Conservation (phyloP, 2,888 invertebrate species). For the Herminia tarsipennalis region DNA sequence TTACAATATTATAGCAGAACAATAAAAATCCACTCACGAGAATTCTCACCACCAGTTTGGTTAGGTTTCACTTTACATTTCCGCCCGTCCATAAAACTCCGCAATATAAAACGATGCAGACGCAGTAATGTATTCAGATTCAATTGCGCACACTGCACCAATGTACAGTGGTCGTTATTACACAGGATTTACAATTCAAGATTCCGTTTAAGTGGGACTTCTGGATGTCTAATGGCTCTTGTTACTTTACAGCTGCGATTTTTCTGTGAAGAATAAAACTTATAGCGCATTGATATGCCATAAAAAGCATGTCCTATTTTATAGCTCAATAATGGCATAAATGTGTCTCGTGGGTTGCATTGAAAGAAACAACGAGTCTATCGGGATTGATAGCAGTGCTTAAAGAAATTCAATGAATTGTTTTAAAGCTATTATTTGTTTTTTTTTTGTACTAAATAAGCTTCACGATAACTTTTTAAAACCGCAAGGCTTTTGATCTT, state of each 20-base stretch:
- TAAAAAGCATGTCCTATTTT: neutral
- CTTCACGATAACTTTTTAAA: too few species aligned
- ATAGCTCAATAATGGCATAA: too few species aligned
- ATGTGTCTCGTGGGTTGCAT: too few species aligned
- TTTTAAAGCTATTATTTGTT: too few species aligned
- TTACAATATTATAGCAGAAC: neutral
- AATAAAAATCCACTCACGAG: slow-evolving; percentile 19
- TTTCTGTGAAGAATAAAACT: slow-evolving; percentile 21
- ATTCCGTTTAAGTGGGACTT: slow-evolving; percentile 43
- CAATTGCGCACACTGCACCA: slow-evolving; percentile 53
- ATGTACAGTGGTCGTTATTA: slow-evolving; percentile 45
- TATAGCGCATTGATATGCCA: slow-evolving; percentile 2
- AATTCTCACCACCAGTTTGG: slow-evolving; percentile 21
- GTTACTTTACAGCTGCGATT: slow-evolving; percentile 21
- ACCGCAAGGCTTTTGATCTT: too few species aligned
- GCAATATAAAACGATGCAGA: slow-evolving; percentile 50
- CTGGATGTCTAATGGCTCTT: slow-evolving; percentile 37
- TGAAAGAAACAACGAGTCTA: too few species aligned
- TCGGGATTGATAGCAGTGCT: too few species aligned
- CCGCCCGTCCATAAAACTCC: slow-evolving; percentile 42
- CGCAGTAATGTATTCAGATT: slow-evolving; percentile 59
- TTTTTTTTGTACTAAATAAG: too few species aligned
- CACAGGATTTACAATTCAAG: slow-evolving; percentile 48
- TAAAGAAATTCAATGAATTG: too few species aligned
- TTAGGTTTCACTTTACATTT: slow-evolving; percentile 51